phyloP scores from a whole-genome alignment of 2,113 vertebrate species.

The Cebus imitator region DNA sequence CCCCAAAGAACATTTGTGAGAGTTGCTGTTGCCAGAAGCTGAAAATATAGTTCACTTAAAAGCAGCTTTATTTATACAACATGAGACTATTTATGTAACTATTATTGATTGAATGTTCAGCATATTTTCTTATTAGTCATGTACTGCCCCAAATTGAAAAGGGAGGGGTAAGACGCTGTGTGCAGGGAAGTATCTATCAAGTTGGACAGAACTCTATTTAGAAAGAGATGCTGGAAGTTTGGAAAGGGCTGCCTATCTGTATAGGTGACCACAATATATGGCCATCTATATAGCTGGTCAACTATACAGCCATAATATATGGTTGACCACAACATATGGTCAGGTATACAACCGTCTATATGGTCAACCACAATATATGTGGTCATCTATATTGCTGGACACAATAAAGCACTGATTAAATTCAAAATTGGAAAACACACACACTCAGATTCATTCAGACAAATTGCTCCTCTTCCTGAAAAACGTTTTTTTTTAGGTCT shows the following conservation, averaged over 20 bases:
- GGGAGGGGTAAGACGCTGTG: background rate
- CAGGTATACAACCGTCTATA: no score
- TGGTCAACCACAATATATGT: no score
- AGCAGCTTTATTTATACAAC: constrained; percentile 3
- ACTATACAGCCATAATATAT: no score
- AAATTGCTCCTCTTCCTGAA: background rate
- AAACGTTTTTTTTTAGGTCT: background rate
- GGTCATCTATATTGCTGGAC: no score
- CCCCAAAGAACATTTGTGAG: constrained; percentile 29
- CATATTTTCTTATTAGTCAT: background rate
- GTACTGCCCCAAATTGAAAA: background rate
- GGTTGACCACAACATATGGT: no score
- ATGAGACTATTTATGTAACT: background rate
- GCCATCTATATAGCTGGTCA: no score
- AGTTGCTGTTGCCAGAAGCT: background rate
- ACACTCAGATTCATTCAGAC: background rate
- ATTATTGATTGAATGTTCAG: background rate
- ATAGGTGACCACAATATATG: no score
- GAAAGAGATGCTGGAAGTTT: background rate
- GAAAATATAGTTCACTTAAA: constrained; percentile 5
- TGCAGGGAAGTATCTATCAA: background rate
- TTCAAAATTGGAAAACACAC: background rate
- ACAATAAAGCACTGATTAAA: background rate
- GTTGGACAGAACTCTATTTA: background rate
- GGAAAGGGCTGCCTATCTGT: background rate